Evolutionary conservation across 2,797 vertebrate species (phyloP).

Genomic region (Aulostomus chinensis): DNA sequence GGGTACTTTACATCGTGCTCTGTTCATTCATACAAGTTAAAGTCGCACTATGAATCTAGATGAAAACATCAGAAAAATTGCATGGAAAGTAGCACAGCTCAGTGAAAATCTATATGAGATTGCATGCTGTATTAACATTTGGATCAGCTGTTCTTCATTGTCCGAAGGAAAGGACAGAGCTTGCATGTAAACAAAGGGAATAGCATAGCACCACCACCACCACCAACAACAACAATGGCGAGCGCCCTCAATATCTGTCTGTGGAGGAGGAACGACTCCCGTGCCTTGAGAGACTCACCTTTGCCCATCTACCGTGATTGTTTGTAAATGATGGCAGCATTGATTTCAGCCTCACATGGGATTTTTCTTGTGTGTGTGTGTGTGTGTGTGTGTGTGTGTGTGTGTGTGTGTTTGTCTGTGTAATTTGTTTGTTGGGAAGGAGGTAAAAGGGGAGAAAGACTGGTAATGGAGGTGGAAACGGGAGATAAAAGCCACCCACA

Average conservation of each 20-base stretch:
- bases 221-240: conserved; percentile 32
- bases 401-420: conserved; percentile 14
- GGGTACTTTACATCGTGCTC: no score
- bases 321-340: conserved; percentile 59
- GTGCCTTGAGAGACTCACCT: conserved; percentile 34
- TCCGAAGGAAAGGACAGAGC: neutral
- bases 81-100: no score
- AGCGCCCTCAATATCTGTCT: conserved; percentile 33
- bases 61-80: no score
- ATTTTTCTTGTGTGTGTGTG: conserved; percentile 39
- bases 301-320: conserved; percentile 44
- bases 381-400: no score
- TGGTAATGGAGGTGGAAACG: conserved; percentile 49
- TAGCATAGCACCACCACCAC: conserved; percentile 13
- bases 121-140: no score
- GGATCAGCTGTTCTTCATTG: no score
- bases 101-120: no score
- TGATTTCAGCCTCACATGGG: conserved; percentile 48
- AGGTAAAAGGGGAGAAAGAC: conserved; percentile 49
- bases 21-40: no score
- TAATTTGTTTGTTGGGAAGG: conserved; percentile 60
- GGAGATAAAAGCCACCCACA: conserved; percentile 55
- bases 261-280: conserved; percentile 27
- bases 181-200: conserved; percentile 22
- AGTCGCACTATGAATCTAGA: no score